Evolutionary conservation across 2,888 invertebrate genomes (phyloP).

Genomic region (Agrochola lota): DNA sequence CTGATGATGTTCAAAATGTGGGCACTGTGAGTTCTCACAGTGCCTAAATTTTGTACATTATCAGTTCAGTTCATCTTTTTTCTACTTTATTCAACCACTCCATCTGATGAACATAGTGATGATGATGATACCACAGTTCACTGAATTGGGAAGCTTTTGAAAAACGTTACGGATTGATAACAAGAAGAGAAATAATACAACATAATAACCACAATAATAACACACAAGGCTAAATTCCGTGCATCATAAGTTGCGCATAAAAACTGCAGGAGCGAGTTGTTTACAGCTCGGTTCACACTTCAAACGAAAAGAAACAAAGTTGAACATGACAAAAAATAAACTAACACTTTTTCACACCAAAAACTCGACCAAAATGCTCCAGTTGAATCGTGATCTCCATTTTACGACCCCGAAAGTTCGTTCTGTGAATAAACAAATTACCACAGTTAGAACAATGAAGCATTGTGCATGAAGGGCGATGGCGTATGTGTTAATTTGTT

Average conservation of each 20-base stretch:
- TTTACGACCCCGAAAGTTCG: constrained; percentile 67
- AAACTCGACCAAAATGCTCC: constrained; percentile 45
- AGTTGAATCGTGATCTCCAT: constrained; percentile 63
- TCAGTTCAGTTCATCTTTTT: no score
- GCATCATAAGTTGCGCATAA: no score
- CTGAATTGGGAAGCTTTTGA: background rate
- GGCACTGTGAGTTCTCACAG: no score
- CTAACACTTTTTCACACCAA: constrained; percentile 9
- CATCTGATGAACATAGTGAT: background rate
- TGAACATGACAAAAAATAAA: background rate
- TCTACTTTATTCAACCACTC: background rate
- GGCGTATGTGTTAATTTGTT: constrained; percentile 76
- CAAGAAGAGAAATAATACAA: no score
- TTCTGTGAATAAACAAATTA: constrained; percentile 70
- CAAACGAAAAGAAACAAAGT: background rate
- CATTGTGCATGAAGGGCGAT: constrained; percentile 72
- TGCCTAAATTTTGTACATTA: no score
- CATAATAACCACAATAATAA: no score
- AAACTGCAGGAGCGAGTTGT: background rate
- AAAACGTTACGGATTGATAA: background rate
- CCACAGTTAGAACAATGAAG: constrained; percentile 75
- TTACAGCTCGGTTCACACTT: background rate
- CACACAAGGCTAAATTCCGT: background rate
- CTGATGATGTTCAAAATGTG: background rate
- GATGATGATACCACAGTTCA: background rate